phyloP scores from a whole-genome alignment of 1,140 invertebrate species.

The Eumaeus atala region DNA sequence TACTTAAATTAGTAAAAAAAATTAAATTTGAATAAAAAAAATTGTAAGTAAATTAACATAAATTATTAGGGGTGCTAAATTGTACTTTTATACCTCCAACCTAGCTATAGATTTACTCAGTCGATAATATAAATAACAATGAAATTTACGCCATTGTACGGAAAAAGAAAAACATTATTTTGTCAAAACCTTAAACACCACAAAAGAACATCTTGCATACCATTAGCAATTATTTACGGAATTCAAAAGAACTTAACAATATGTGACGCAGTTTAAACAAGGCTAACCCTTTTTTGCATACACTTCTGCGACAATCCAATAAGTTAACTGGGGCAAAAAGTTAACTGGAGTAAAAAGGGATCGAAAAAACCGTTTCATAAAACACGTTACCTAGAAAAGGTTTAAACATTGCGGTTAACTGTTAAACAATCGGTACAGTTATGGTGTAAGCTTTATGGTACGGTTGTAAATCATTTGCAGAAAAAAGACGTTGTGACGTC shows the following conservation, averaged over 20 bases:
- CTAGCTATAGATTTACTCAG: neutral
- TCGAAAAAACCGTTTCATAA: conserved; percentile 41
- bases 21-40: too few relatives aligned
- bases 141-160: conserved; percentile 8
- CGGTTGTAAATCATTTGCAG: conserved; percentile 64
- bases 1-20: too few relatives aligned
- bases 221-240: conserved; percentile 17
- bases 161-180: conserved; percentile 7
- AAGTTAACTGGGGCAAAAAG: conserved; percentile 65
- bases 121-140: conserved; percentile 3
- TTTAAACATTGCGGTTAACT: conserved; percentile 69
- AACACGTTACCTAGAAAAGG: conserved; percentile 62
- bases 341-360: conserved; percentile 63
- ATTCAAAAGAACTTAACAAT: conserved; percentile 19
- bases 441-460: conserved; percentile 61
- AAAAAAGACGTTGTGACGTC: conserved; percentile 64
- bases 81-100: neutral
- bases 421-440: conserved; percentile 71
- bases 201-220: neutral
- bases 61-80: too few relatives aligned
- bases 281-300: conserved; percentile 68
- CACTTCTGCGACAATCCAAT: conserved; percentile 45
- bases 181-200: neutral
- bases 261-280: conserved; percentile 22
- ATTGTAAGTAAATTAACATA: too few relatives aligned